phyloP scores from a whole-genome alignment of 2,888 invertebrate genomes.

The Himalopsyche tibetana region DNA sequence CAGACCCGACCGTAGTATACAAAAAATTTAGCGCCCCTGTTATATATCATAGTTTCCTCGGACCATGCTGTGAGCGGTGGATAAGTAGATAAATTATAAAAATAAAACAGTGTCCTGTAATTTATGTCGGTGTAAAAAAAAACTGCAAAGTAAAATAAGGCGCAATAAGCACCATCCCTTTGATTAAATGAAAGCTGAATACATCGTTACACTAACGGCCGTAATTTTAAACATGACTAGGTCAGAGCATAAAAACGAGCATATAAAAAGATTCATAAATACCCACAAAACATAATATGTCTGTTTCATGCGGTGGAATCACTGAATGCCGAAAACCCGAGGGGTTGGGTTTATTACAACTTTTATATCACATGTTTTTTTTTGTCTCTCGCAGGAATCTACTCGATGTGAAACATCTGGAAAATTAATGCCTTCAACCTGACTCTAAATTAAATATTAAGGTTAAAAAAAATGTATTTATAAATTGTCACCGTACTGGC shows the following conservation, averaged over 20 bases:
- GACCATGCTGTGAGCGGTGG: conserved; percentile 13
- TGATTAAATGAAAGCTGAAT: conserved; percentile 62
- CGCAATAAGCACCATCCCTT: conserved; percentile 60
- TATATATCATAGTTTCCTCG: conserved; percentile 48
- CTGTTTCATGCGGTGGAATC: not conserved
- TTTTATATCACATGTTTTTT: conserved; percentile 17
- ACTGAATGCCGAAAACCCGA: conserved; percentile 32
- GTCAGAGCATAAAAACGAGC: conserved; percentile 45
- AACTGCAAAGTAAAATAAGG: conserved; percentile 56
- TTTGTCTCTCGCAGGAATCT: conserved; percentile 17
- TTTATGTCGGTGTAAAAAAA: conserved; percentile 61
- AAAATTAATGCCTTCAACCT: conserved; percentile 8
- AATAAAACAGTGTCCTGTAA: conserved; percentile 58
- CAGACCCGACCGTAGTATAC: no score
- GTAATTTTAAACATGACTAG: conserved; percentile 48
- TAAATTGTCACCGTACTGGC: no score
- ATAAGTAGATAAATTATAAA: conserved; percentile 54
- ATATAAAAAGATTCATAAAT: conserved; percentile 36
- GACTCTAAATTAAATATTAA: not conserved
- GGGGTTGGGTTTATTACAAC: conserved; percentile 33
- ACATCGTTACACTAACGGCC: conserved; percentile 52
- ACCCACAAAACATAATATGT: conserved; percentile 13
- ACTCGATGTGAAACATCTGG: conserved; percentile 12
- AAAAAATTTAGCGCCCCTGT: no score
- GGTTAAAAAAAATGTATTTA: no score